A percentile compares a stretch with the other conserved stretches of the same genome.
Conservation (phyloP, 2,888 invertebrate genomes). For the Syrphus vitripennis region DNA sequence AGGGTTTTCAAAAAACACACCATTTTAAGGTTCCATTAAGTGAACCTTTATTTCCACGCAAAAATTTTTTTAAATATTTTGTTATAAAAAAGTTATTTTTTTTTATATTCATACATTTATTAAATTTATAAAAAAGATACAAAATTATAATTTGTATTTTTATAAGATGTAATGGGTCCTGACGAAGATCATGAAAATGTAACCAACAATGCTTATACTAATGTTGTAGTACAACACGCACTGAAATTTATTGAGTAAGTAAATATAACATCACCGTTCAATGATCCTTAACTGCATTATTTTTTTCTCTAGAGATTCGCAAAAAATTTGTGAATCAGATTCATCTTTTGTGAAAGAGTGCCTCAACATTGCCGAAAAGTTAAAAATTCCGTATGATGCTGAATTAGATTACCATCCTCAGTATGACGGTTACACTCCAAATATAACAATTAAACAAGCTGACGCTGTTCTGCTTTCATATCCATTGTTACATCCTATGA, state of each 20-base stretch:
- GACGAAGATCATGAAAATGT: conserved; percentile 84
- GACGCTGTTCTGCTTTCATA: conserved; percentile 84
- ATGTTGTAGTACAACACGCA: conserved; percentile 83
- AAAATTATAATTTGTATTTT: neutral
- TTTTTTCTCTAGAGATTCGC: conserved; percentile 22
- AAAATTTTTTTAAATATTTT: too few species aligned
- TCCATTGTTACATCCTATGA: conserved; percentile 83
- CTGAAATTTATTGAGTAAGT: conserved; percentile 83
- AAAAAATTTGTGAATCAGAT: conserved; percentile 41
- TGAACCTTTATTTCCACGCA: too few species aligned
- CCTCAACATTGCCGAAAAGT: conserved; percentile 82
- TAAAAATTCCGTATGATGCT: conserved; percentile 82
- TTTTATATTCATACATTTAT: too few species aligned
- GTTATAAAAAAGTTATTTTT: too few species aligned
- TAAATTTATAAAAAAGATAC: neutral
- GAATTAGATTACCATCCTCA: conserved; percentile 84
- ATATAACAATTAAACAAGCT: conserved; percentile 83
- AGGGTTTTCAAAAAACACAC: too few species aligned
- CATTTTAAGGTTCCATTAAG: too few species aligned
- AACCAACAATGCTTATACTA: conserved; percentile 84
- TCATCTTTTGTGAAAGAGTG: conserved; percentile 72
- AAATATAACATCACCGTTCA: too few species aligned
- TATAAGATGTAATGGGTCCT: conserved; percentile 85
- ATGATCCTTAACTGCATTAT: neutral
- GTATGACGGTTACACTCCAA: conserved; percentile 82